Conservation (phyloP, 2,113 vertebrate genomes). For the Vidua chalybeata region DNA sequence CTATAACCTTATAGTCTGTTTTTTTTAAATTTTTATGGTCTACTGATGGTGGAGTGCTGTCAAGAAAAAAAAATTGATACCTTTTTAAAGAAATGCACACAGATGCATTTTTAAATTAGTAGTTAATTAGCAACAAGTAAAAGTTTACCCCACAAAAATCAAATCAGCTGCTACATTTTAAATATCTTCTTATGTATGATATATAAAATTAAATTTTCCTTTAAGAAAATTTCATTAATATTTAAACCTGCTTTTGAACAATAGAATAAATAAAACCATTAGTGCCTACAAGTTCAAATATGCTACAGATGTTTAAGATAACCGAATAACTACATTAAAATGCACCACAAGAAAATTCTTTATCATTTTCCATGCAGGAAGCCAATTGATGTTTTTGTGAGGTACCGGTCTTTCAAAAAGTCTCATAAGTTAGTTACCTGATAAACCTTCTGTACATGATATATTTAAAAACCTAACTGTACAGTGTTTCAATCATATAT, state of each 20-base stretch:
- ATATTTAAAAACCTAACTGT: slow-evolving; percentile 64
- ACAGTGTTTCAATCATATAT: slow-evolving; percentile 63
- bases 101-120: slow-evolving; percentile 37
- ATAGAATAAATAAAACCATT: slow-evolving; percentile 52
- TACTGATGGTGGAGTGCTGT: slow-evolving; percentile 49
- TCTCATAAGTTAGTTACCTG: slow-evolving; percentile 62
- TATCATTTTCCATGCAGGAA: slow-evolving; percentile 41
- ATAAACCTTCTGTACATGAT: slow-evolving; percentile 47
- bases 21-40: not conserved
- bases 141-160: slow-evolving; percentile 63
- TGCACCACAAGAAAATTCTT: slow-evolving; percentile 27
- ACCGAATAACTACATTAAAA: slow-evolving; percentile 31
- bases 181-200: not conserved
- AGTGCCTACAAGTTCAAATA: slow-evolving; percentile 30
- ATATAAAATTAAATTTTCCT: slow-evolving; percentile 11
- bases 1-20: not conserved
- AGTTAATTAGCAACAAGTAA: slow-evolving; percentile 45
- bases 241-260: slow-evolving; percentile 18
- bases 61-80: slow-evolving; percentile 19
- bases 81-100: not conserved
- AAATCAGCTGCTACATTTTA: slow-evolving; percentile 42
- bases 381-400: slow-evolving; percentile 58
- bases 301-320: slow-evolving; percentile 34
- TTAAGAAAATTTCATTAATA: not conserved
- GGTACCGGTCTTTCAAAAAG: slow-evolving; percentile 61